Base-by-base conservation (phyloP, 53 echinoderm and acorn worm species). In the Temnopleurus reevesii region DNA sequence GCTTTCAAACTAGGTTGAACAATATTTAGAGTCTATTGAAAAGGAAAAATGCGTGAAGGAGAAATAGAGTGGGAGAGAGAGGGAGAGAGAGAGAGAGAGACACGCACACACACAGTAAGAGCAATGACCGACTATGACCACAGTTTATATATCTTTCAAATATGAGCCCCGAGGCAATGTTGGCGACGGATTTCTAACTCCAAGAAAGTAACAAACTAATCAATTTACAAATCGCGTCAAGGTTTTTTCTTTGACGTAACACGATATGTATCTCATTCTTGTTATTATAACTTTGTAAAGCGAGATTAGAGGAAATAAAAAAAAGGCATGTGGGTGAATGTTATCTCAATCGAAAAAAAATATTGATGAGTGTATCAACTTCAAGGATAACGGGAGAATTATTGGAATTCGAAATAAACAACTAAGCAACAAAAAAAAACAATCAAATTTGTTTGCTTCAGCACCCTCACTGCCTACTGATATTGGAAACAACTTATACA, bases 111-210 rank as follows among this genome's bases (percentile, higher is more conserved):
- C 4, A 3, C 26, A 31, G 7, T 56, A 12, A 63, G 63, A 63
- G 34, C 63, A 63, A 63, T 23, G 63, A 63, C 63, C 63, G 33
- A 17, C n/a, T 31, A 63, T 63, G 63, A 63, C 63, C 63, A 63
- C 15, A 34, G 31, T 63, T 63, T 31, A 15, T 63, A 17, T 63
- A 15, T 31, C 18, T 5, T 4, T 31, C 1, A 49, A 55, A 63
- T 7, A 63, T 63, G 18, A 63, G 23, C 33, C 63, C 34, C 29
- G 17, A 19, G 63, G 63, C 63, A 63, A 63, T 12, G 33, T 34
- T 17, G 34, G 33, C 63, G 63, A 63, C 63, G 33, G 4, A 63
- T 33, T 31, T 63, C 3, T 13, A 31, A 18, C 63, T 12, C 13
- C 4, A 31, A 30, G 33, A 63, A 63, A 12, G 33, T 17, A 63